phyloP scores from a whole-genome alignment of 1,140 invertebrate species.

The Eulimnadia texana region DNA sequence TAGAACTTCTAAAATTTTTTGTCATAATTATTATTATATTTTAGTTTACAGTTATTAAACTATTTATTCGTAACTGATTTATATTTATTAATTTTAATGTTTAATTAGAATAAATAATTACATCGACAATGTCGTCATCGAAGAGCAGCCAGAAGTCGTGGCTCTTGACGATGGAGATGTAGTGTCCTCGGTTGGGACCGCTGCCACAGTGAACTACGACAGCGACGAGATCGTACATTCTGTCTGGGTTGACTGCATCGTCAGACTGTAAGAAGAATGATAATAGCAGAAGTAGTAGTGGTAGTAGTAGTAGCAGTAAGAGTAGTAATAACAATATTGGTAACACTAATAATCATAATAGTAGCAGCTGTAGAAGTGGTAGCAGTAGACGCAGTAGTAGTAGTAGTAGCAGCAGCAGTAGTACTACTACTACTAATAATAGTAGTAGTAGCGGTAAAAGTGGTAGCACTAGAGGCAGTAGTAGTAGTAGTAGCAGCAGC shows the following conservation, averaged over 20 bases:
- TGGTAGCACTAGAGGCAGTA: too few species aligned
- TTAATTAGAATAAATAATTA: constrained; percentile 33
- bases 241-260: constrained; percentile 92
- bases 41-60: neutral
- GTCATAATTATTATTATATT: neutral
- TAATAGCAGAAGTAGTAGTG: constrained; percentile 15
- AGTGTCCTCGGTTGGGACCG: constrained; percentile 96
- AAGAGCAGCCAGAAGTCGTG: constrained; percentile 98
- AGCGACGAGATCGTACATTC: constrained; percentile 94
- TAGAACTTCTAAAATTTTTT: neutral
- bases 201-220: constrained; percentile 99
- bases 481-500: too few species aligned
- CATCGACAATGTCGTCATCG: constrained; percentile 99
- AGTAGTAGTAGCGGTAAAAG: too few species aligned
- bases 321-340: too few species aligned
- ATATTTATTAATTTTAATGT: constrained; percentile 16
- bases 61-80: neutral
- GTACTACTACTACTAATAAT: too few species aligned
- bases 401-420: too few species aligned
- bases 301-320: too few species aligned
- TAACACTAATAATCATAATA: too few species aligned
- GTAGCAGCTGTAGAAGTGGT: too few species aligned
- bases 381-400: too few species aligned
- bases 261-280: constrained; percentile 57
- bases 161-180: constrained; percentile 98